A percentile compares a stretch with the other conserved stretches of the same genome.
phyloP scores from a whole-genome alignment of 2,888 invertebrate species.

The Apodemia hepburni region DNA sequence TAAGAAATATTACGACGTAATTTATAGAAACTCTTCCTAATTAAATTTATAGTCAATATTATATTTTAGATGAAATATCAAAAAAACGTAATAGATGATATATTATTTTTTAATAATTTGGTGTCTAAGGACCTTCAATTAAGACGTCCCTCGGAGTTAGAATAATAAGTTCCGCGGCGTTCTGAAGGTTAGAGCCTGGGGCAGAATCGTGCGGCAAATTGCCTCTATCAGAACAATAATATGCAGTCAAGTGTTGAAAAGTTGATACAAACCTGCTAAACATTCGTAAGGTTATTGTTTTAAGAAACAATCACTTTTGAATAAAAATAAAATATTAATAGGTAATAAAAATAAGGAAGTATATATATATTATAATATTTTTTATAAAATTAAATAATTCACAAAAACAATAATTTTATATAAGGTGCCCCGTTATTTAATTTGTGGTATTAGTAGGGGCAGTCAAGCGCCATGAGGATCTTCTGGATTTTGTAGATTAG shows the following conservation, averaged over 20 bases:
- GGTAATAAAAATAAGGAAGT: too few species aligned
- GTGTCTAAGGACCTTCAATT: slow-evolving; percentile 7
- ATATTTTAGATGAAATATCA: neutral
- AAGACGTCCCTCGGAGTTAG: slow-evolving; percentile 10
- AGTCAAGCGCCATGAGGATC: too few species aligned
- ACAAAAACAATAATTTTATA: too few species aligned
- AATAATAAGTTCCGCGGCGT: slow-evolving; percentile 11
- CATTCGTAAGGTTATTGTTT: neutral
- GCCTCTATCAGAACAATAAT: slow-evolving; percentile 11
- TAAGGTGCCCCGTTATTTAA: too few species aligned
- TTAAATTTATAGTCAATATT: neutral
- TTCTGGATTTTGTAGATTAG: too few species aligned
- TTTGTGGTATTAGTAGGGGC: too few species aligned
- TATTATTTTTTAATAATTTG: slow-evolving; percentile 1
- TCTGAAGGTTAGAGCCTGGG: slow-evolving; percentile 8
- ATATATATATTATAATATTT: too few species aligned
- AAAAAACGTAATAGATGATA: neutral
- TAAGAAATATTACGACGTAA: too few species aligned
- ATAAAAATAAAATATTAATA: too few species aligned
- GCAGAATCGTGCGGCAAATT: slow-evolving; percentile 20
- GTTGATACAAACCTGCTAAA: slow-evolving; percentile 1
- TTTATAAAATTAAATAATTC: too few species aligned
- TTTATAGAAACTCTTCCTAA: neutral
- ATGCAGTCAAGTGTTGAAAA: slow-evolving; percentile 17
- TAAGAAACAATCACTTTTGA: neutral